Evolutionary conservation across 2,797 vertebrate species (phyloP), one percentile per base, ranked within the genome.

Genomic region (Epinephelus coioides): DNA sequence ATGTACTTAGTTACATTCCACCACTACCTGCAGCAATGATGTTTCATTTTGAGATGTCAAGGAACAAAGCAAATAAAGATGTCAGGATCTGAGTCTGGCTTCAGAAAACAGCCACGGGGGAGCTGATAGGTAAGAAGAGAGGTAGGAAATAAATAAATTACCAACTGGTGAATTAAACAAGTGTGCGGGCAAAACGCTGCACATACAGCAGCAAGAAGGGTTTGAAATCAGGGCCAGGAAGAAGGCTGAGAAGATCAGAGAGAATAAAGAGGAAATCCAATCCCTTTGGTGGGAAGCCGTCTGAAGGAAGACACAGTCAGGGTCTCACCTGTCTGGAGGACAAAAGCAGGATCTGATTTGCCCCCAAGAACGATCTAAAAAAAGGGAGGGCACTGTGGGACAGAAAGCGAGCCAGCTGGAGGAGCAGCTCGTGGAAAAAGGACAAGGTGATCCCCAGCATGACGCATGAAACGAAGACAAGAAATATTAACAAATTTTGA

Each of bases 281-380:
- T 53, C 25, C 61, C 51, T 15, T 62, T 46, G 53, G 57, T 14
- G 17, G 49, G 18, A 43, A 8, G 18, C 2, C 23, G 47, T 67
- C 18, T 56, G 56, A 17, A 51, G 60, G 46, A 23, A 71, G 56
- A 68, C 56, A 56, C 44, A 55, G 19, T 76, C 60, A 38, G 68
- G 69, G 56, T 83, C 64, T 53, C 75, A 62, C 21, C 27, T 66
- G 56, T 69, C 47, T 68, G 62, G 10, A 53, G 60, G 67, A 77
- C 69, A 77, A 86, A 81, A 12, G 4, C 63, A 77, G 64, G 65
- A 69, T 53, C 69, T 2, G 47, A 38, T 14, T 30, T 59, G 17
- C 44, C 71, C 69, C 78, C 12, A 15, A 68, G 46, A 57, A 62
- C 18, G 4, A 74, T 65, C 66, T 60, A 8, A 77, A 73, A 78